Conservation (phyloP, 2,797 vertebrate species). For the Galagoides demidoff region DNA sequence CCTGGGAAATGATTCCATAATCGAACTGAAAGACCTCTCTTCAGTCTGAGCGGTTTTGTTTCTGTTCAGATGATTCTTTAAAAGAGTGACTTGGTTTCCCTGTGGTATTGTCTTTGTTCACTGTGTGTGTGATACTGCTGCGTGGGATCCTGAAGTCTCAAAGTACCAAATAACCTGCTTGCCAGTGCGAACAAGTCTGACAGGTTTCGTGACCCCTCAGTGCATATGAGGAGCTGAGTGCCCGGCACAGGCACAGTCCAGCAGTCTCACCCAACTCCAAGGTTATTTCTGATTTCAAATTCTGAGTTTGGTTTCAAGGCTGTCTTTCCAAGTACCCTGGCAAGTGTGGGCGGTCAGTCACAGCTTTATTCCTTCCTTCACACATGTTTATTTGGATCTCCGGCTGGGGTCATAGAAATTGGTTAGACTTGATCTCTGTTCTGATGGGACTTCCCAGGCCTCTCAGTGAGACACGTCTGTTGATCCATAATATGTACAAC, state of each 20-base stretch:
- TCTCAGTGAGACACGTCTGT: background rate
- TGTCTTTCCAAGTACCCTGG: background rate
- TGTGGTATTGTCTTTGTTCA: constrained; percentile 47
- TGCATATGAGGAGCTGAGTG: constrained; percentile 1
- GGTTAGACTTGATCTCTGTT: background rate
- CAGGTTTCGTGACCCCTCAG: constrained; percentile 71
- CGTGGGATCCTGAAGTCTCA: constrained; percentile 61
- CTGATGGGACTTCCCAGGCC: background rate
- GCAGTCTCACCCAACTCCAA: background rate
- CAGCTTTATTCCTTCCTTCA: background rate
- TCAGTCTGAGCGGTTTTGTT: constrained; percentile 53
- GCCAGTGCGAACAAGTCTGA: constrained; percentile 64
- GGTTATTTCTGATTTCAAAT: constrained; percentile 39
- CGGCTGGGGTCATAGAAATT: background rate
- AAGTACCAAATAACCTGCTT: constrained; percentile 54
- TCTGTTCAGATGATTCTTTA: constrained; percentile 72
- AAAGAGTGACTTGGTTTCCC: constrained; percentile 65
- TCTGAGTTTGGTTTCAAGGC: constrained; percentile 6
- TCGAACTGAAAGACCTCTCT: constrained; percentile 42
- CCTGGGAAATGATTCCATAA: constrained; percentile 43
- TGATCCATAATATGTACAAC: fast-evolving
- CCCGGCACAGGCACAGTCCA: background rate
- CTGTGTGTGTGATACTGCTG: background rate
- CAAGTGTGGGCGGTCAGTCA: background rate
- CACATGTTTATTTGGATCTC: background rate